Evolutionary conservation across 2,797 vertebrate species (phyloP).

Genomic region (Pangasius mekongensis): DNA sequence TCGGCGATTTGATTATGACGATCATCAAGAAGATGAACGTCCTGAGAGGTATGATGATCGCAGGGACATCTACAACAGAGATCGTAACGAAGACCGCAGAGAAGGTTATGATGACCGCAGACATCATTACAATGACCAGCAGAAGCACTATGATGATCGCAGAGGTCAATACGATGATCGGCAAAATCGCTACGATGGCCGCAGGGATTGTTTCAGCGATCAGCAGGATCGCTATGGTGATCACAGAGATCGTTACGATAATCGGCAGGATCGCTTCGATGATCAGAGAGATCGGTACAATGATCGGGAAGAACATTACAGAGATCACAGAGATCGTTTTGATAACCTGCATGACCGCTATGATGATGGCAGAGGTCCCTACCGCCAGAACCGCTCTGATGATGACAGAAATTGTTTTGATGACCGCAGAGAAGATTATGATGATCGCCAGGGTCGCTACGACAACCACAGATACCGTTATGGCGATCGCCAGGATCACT

Average conservation of each 20-base stretch:
- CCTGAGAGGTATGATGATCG: slow-evolving; percentile 1
- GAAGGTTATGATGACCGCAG: slow-evolving; percentile 51
- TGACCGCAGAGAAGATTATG: slow-evolving; percentile 50
- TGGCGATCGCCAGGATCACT: neutral
- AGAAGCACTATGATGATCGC: slow-evolving; percentile 29
- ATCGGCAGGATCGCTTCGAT: slow-evolving; percentile 46
- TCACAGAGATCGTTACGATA: slow-evolving; percentile 13
- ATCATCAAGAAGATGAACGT: slow-evolving; percentile 49
- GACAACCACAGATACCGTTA: slow-evolving; percentile 39
- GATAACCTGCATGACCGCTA: neutral
- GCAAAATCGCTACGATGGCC: neutral
- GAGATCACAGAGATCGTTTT: slow-evolving; percentile 32
- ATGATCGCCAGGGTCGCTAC: slow-evolving; percentile 34
- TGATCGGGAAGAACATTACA: slow-evolving; percentile 33
- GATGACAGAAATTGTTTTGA: neutral
- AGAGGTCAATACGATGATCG: slow-evolving; percentile 38
- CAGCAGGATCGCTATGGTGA: slow-evolving; percentile 7
- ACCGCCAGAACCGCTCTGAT: slow-evolving; percentile 25
- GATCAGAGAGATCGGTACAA: slow-evolving; percentile 45
- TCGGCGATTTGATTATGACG: slow-evolving; percentile 8
- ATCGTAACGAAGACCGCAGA: slow-evolving; percentile 4
- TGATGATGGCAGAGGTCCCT: slow-evolving; percentile 18
- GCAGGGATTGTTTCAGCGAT: slow-evolving; percentile 38
- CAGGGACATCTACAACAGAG: slow-evolving; percentile 9
- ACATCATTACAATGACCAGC: slow-evolving; percentile 48